phyloP scores from a whole-genome alignment of 2,797 vertebrate species.

The Morelia viridis region DNA sequence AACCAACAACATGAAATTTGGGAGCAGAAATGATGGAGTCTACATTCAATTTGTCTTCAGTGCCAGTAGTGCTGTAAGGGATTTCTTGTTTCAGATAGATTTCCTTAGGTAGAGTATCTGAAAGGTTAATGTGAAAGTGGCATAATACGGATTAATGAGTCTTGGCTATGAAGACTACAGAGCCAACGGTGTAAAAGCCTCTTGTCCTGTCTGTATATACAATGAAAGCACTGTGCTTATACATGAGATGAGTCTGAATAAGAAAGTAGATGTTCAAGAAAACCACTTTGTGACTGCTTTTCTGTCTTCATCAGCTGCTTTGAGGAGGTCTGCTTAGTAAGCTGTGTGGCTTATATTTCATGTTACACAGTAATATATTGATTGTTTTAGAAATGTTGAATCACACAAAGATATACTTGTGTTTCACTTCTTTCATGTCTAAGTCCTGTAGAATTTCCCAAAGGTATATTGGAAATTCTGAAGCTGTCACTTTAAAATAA shows the following conservation, averaged over 20 bases:
- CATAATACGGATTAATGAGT: constrained; percentile 41
- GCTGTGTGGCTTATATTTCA: constrained; percentile 49
- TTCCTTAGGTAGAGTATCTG: constrained; percentile 54
- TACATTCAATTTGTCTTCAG: constrained; percentile 36
- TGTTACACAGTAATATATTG: constrained; percentile 55
- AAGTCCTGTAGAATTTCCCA: constrained; percentile 31
- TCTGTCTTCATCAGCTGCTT: constrained; percentile 48
- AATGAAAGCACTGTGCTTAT: constrained; percentile 45
- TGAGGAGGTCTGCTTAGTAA: constrained; percentile 50
- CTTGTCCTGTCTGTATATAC: constrained; percentile 43
- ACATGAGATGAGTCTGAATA: constrained; percentile 48
- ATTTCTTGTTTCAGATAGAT: constrained; percentile 49
- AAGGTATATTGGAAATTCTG: constrained; percentile 31
- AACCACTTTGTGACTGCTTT: constrained; percentile 45
- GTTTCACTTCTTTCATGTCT: constrained; percentile 39
- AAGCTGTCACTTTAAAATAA: background rate
- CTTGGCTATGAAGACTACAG: constrained; percentile 40
- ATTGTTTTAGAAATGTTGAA: constrained; percentile 34
- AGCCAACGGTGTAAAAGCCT: constrained; percentile 50
- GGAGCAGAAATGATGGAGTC: constrained; percentile 44
- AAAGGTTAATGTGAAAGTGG: constrained; percentile 56
- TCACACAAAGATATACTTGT: constrained; percentile 53
- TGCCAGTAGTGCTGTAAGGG: constrained; percentile 43
- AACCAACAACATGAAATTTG: constrained; percentile 44
- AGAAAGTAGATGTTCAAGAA: constrained; percentile 57